These are phyloP conservation scores for Calcarius ornatus DNA, from an alignment of 2,113 vertebrate genomes.

Conservation along the genomic window DNA sequence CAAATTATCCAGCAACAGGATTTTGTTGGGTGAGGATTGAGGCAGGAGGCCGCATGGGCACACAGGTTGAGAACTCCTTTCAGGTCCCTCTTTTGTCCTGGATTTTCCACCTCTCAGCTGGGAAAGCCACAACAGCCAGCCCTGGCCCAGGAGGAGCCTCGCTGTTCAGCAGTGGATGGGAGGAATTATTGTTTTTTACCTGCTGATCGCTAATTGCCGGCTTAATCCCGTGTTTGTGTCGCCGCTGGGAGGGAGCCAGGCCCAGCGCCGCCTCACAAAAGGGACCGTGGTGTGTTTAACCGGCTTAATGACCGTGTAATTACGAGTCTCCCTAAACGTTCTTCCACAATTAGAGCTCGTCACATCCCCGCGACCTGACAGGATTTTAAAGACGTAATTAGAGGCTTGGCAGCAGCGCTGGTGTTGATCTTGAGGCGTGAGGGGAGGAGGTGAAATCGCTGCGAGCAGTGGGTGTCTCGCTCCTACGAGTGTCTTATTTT, in stretches of 20 bases:
- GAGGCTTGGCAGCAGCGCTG: neutral
- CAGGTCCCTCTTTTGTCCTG: neutral
- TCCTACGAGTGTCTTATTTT: neutral
- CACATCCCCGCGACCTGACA: slow-evolving; percentile 18
- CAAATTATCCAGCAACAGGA: neutral
- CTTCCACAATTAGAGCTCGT: slow-evolving; percentile 18
- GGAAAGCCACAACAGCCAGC: neutral
- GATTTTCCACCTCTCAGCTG: rapidly evolving
- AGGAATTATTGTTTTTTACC: neutral
- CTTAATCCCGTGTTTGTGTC: neutral
- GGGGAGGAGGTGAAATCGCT: neutral
- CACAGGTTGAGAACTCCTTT: neutral
- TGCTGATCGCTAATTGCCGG: slow-evolving; percentile 28
- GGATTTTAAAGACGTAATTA: slow-evolving; percentile 18
- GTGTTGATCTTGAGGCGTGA: neutral
- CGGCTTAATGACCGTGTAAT: slow-evolving; percentile 28
- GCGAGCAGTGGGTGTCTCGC: neutral
- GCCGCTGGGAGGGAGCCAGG: neutral
- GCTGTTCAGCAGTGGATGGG: rapidly evolving
- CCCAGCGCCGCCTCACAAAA: neutral
- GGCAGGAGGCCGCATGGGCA: rapidly evolving
- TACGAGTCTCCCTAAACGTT: slow-evolving; percentile 20
- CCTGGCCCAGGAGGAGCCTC: neutral
- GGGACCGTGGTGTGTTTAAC: slow-evolving; percentile 6
- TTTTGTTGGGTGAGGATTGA: neutral